A percentile compares a stretch with the other conserved stretches of the same genome.
These are phyloP conservation scores for Monochamus alternatus DNA, from an alignment of 2,888 invertebrate genomes.

Conservation along the genomic window DNA sequence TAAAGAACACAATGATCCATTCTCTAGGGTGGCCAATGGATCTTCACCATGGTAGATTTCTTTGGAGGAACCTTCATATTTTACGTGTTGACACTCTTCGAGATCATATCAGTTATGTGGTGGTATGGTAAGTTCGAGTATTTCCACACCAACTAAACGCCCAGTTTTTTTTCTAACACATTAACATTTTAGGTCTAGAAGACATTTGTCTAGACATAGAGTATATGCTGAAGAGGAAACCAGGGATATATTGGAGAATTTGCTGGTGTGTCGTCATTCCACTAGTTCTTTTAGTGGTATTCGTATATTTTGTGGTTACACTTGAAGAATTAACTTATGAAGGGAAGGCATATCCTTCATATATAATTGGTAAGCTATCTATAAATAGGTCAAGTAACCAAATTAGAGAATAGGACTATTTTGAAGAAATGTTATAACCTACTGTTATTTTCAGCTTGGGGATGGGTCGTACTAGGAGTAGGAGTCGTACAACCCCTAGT, in stretches of 20 bases:
- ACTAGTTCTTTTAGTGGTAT: conserved; percentile 78
- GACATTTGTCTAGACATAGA: conserved; percentile 82
- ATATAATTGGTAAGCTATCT: conserved; percentile 51
- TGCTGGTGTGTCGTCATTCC: conserved; percentile 87
- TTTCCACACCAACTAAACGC: too few species aligned
- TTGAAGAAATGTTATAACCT: too few species aligned
- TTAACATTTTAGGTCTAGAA: conserved; percentile 72
- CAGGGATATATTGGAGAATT: conserved; percentile 83
- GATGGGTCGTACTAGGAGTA: conserved; percentile 52
- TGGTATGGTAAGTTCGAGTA: conserved; percentile 56
- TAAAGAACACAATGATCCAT: background rate
- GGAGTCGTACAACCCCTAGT: conserved; percentile 51
- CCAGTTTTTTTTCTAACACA: background rate
- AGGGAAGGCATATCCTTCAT: conserved; percentile 50
- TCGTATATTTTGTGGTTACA: conserved; percentile 79
- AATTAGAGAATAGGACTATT: background rate
- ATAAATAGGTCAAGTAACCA: background rate
- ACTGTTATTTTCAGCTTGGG: conserved; percentile 69
- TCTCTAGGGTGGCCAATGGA: conserved; percentile 76
- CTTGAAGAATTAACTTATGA: conserved; percentile 78
- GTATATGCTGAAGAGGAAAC: conserved; percentile 83
- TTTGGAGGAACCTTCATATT: conserved; percentile 77
- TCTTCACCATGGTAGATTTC: conserved; percentile 75
- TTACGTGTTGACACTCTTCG: conserved; percentile 74
- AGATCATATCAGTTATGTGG: conserved; percentile 69